Percentiles rank a stretch among this genome's conserved stretches.
Evolutionary conservation across 2,113 vertebrate species (phyloP).

Genomic region (Phasianus colchicus): DNA sequence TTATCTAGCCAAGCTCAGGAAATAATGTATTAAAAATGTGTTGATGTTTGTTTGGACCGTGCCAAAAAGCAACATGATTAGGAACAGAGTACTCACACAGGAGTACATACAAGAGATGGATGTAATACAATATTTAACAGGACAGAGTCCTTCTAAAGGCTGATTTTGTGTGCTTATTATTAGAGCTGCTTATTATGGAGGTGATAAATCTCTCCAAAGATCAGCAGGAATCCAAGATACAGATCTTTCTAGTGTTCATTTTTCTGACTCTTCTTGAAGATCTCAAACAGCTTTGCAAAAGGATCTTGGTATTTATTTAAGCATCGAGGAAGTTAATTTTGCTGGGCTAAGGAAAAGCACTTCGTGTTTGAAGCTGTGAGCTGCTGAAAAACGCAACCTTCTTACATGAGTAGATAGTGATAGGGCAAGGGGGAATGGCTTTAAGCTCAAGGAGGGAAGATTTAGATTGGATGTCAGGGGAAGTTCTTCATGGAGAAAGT

Average conservation of each 20-base stretch:
- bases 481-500: no score
- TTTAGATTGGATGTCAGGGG: no score
- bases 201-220: not conserved
- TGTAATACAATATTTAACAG: not conserved
- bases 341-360: not conserved
- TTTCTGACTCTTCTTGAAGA: not conserved
- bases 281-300: not conserved
- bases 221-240: not conserved
- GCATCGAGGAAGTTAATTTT: not conserved
- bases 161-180: not conserved
- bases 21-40: slow-evolving; percentile 13
- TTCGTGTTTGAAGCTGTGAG: not conserved
- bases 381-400: not conserved
- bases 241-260: not conserved
- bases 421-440: no score
- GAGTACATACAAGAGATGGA: not conserved
- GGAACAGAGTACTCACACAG: not conserved
- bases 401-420: no score
- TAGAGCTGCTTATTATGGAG: not conserved
- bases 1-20: slow-evolving; percentile 51
- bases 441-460: no score
- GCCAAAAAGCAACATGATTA: slow-evolving; percentile 2
- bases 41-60: slow-evolving; percentile 10
- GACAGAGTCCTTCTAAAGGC: not conserved
- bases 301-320: not conserved